A percentile compares a stretch with the other conserved stretches of the same genome.
Conservation (phyloP, 2,888 invertebrate species). For the Drosophila sordidula region DNA sequence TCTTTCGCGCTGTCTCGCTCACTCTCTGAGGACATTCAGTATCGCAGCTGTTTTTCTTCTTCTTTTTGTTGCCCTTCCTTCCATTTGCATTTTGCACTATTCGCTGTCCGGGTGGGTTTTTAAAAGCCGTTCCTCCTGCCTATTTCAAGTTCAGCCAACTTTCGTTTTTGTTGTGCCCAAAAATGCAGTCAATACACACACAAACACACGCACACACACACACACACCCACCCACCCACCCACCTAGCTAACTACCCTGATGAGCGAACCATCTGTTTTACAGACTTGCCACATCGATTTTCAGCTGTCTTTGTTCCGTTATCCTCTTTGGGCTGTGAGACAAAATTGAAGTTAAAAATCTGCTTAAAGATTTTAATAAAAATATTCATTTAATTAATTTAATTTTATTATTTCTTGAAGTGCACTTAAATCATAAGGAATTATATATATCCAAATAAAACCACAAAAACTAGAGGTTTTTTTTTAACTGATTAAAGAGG, state of each 20-base stretch:
- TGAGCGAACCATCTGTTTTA: constrained; percentile 56
- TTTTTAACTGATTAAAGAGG: too few relatives aligned
- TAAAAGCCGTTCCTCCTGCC: constrained; percentile 7
- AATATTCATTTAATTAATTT: not conserved
- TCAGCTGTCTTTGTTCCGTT: constrained; percentile 38
- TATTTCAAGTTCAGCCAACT: constrained; percentile 77
- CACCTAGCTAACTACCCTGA: constrained; percentile 29
- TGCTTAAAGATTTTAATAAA: not conserved
- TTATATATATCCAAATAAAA: not conserved
- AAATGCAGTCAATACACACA: constrained; percentile 50
- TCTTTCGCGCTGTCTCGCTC: constrained; percentile 8
- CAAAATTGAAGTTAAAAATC: too few relatives aligned
- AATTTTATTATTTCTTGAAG: not conserved
- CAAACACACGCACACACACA: constrained; percentile 1
- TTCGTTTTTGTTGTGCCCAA: constrained; percentile 74
- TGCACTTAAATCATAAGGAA: not conserved
- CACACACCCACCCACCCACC: constrained; percentile 13
- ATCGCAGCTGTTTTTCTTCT: constrained; percentile 37
- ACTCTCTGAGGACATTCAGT: constrained; percentile 59
- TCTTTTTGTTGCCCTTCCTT: constrained; percentile 6
- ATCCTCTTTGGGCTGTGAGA: not conserved
- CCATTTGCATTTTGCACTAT: constrained; percentile 57
- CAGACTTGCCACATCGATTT: constrained; percentile 47
- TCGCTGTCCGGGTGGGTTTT: constrained; percentile 49
- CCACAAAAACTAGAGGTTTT: not conserved